Conservation (phyloP, 2,888 invertebrate species). For the Deilephila porcellus region DNA sequence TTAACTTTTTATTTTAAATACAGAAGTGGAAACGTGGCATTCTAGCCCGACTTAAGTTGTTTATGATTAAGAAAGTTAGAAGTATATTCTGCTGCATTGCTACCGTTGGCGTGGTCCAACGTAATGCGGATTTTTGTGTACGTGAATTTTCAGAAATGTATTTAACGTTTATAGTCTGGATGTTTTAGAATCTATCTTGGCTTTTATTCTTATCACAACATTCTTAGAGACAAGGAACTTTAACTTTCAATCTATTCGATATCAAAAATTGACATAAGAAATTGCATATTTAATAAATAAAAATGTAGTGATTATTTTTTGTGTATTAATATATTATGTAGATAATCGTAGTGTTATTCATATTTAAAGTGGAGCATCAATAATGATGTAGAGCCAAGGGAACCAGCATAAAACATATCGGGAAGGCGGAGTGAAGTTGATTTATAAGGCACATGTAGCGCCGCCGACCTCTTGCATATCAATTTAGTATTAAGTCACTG, state of each 20-base stretch:
- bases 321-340: slow-evolving; percentile 24
- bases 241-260: background rate
- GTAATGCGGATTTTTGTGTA: background rate
- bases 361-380: slow-evolving; percentile 31
- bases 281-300: slow-evolving; percentile 11
- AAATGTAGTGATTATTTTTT: slow-evolving; percentile 6
- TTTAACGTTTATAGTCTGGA: slow-evolving; percentile 15
- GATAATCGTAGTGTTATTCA: slow-evolving; percentile 33
- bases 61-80: background rate
- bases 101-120: background rate
- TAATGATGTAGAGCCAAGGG: slow-evolving; percentile 45
- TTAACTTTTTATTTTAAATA: background rate
- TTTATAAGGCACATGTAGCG: slow-evolving; percentile 40
- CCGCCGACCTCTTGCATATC: slow-evolving; percentile 71
- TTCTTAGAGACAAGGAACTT: background rate
- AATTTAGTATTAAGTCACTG: slow-evolving; percentile 60
- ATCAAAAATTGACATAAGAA: background rate
- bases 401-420: slow-evolving; percentile 74
- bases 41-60: background rate
- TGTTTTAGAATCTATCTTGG: background rate
- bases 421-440: slow-evolving; percentile 47
- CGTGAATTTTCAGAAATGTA: background rate
- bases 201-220: background rate
- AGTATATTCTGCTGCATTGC: background rate
- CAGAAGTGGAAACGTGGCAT: background rate